Base-by-base conservation (phyloP, 2,113 vertebrate species). In the Malurus cyaneus region DNA sequence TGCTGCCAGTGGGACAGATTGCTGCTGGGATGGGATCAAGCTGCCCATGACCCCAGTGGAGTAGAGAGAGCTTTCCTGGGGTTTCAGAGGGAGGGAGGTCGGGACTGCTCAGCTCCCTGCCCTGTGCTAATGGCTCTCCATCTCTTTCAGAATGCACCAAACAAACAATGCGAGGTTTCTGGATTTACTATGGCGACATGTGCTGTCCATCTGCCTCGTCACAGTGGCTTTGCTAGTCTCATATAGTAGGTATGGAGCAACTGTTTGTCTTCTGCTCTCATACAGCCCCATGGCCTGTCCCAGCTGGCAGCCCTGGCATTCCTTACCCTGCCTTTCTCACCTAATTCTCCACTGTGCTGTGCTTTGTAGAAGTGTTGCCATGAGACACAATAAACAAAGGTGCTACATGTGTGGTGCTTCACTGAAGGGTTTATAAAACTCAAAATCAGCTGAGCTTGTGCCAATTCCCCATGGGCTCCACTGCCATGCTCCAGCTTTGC, bases 81-180 rank as follows among this genome's bases (percentile, higher is more conserved):
- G 50, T 76, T 81, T 84, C 18, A 25, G n/a, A 46, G 80, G 41
- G 19, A 80, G 94, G 26, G 89, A 82, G 62, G 20, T 49, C 29
- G 74, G 89, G 74, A n/a, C 39, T 28, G 21, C 80, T 91, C 50
- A n/a, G 73, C 69, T 90, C 74, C 83, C 86, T 94, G 80, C 59
- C 88, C 69, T n/a, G 41, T 93, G 87, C 89, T 94, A 85, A 96
- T 74, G 57, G 83, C 84, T 91, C 67, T 56, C 71, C 86, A 59
- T 79, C 67, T 91, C 92, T 94, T 92, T 82, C 96, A 99, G 99
- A 98, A 99, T 99, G 99, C 99, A 99, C 98, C 99, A 99, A 97
- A 99, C 99, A 77, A 99, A 99, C 98, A 99, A 99, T 34, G 99
- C 99, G 73, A 98, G 99, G 87, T 99, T 99, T 98, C 98, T 99